These are phyloP conservation scores for Keiferia lycopersicella DNA, from an alignment of 2,888 invertebrate genomes.

Conservation along the genomic window DNA sequence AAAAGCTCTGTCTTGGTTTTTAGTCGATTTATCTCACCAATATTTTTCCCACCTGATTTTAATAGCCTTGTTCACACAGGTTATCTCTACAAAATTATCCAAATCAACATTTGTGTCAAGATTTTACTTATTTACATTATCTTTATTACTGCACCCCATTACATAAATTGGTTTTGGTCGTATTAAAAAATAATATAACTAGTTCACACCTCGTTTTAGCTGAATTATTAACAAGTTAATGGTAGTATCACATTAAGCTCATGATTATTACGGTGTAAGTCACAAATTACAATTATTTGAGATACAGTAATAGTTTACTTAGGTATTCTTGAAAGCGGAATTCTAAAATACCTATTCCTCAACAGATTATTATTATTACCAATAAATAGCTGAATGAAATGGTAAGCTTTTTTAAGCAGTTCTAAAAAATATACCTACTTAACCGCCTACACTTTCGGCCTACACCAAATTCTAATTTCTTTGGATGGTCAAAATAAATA, in stretches of 20 bases:
- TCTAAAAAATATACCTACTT: too few relatives aligned
- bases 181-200: slow-evolving; percentile 21
- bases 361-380: too few relatives aligned
- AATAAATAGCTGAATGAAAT: too few relatives aligned
- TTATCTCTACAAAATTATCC: slow-evolving; percentile 18
- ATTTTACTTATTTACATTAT: slow-evolving; percentile 12
- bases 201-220: slow-evolving; percentile 13
- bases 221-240: slow-evolving; percentile 1
- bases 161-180: slow-evolving; percentile 19
- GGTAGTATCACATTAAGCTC: neutral
- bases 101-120: slow-evolving; percentile 22
- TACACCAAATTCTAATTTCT: slow-evolving; percentile 1
- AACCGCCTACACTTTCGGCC: too few relatives aligned
- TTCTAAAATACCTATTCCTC: too few relatives aligned
- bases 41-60: neutral
- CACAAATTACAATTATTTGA: neutral
- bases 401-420: too few relatives aligned
- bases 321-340: too few relatives aligned
- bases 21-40: neutral
- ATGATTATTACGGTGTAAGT: slow-evolving; percentile 2
- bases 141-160: slow-evolving; percentile 23
- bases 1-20: neutral
- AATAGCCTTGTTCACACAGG: slow-evolving; percentile 9
- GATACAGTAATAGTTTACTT: too few relatives aligned
- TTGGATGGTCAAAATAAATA: slow-evolving; percentile 3